Base-by-base conservation (phyloP, 1,140 invertebrate genomes). In the Yoshiicerus persimilis region DNA sequence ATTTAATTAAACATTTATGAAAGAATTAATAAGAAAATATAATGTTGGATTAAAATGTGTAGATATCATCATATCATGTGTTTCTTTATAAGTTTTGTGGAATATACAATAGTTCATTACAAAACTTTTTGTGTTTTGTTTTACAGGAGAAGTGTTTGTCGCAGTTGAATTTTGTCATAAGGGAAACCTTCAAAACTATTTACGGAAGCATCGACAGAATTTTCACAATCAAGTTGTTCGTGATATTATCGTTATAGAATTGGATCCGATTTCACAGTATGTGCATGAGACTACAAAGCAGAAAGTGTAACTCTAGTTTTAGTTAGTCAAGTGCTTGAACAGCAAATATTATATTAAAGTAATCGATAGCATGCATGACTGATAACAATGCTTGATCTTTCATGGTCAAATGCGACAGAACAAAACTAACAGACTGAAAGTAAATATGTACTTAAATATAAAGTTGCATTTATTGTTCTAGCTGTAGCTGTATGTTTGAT, bases 161-260 rank as follows among this genome's bases (percentile, higher is more conserved):
- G 64, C 39, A 23, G 38, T 77, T 9, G 86, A 87, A 38, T 87
- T 62, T 41, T 87, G 86, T 39, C 4, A 39, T n/a, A 87, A 87
- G 27, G 86, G 86, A 47, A 41, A 70, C 25, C 30, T 94, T 1
- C 89, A 93, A 38, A 92, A 93, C 86, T 94, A 92, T 90, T 90
- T 94, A 27, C 89, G 92, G 20, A 89, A 90, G 56, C 91, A 92
- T 85, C 89, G 93, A 30, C 87, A 91, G 23, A 90, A 88, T 8
- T 93, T 92, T 86, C 80, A 92, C 2, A 91, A 91, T 90, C 91
- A 92, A 89, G 85, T 93, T 34, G 34, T 86, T 11, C 70, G 47
- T 25, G 87, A 86, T 25, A 23, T 32, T 32, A 36, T 88, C 27
- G 34, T 86, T 20, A 77, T 88, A 47, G 84, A 47, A 20, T 56